These are phyloP conservation scores for Hybos culiciformis DNA, from an alignment of 2,888 invertebrate species.

Conservation along the genomic window DNA sequence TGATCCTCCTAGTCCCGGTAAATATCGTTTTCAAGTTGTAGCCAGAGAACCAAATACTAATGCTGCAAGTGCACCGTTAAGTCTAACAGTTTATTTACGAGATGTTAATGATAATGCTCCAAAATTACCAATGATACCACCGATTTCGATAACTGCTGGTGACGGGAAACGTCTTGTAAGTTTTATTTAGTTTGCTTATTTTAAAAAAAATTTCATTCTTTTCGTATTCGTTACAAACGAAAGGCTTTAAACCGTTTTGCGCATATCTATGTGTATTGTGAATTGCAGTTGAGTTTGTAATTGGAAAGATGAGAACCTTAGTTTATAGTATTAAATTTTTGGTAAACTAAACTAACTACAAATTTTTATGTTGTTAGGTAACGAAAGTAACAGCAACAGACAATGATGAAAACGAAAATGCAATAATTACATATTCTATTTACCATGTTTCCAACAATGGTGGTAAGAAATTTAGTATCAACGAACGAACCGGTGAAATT, in stretches of 20 bases:
- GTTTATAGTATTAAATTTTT: too few species aligned
- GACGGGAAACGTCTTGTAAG: slow-evolving; percentile 54
- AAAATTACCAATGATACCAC: slow-evolving; percentile 61
- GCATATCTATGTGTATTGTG: too few species aligned
- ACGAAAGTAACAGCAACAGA: slow-evolving; percentile 64
- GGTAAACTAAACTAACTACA: too few species aligned
- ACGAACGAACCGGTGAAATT: slow-evolving; percentile 62
- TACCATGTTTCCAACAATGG: slow-evolving; percentile 88
- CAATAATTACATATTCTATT: slow-evolving; percentile 67
- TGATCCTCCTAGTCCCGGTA: slow-evolving; percentile 72
- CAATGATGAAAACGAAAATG: slow-evolving; percentile 75
- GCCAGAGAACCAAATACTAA: slow-evolving; percentile 65
- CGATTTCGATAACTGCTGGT: slow-evolving; percentile 67
- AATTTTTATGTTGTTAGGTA: too few species aligned
- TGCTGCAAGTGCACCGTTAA: slow-evolving; percentile 71
- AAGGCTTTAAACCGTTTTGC: too few species aligned
- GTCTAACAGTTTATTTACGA: slow-evolving; percentile 58
- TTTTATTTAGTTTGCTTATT: too few species aligned
- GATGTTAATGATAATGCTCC: slow-evolving; percentile 85
- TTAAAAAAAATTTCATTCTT: too few species aligned
- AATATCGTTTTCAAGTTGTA: slow-evolving; percentile 77
- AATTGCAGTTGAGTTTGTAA: too few species aligned
- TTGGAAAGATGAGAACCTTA: too few species aligned
- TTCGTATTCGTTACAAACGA: too few species aligned
- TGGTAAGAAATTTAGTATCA: slow-evolving; percentile 69